Conservation (phyloP, 2,113 vertebrate genomes). For the Solenodon paradoxus region DNA sequence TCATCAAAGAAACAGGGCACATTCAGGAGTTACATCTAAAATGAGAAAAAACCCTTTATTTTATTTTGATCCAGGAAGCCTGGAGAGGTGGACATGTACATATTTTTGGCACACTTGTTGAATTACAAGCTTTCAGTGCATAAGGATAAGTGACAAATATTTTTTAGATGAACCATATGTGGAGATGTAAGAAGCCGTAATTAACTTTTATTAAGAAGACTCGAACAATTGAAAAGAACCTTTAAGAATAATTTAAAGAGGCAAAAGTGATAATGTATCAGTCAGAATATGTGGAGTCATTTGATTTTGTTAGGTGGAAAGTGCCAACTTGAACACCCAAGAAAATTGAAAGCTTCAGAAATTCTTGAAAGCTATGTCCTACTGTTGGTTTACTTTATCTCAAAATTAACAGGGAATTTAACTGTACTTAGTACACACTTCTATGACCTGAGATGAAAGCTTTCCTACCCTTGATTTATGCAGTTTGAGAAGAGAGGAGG, state of each 20-base stretch:
- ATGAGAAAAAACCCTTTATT: neutral
- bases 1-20: neutral
- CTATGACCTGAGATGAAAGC: neutral
- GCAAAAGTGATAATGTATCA: neutral
- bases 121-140: constrained; percentile 20
- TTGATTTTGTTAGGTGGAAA: too few species aligned
- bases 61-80: constrained; percentile 30
- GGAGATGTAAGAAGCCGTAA: neutral
- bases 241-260: constrained; percentile 28
- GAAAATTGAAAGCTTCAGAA: neutral
- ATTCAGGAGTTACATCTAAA: constrained; percentile 15
- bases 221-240: neutral
- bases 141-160: neutral
- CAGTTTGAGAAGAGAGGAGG: neutral
- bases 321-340: constrained; percentile 22
- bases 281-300: neutral
- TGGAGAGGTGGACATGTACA: neutral
- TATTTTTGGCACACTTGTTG: constrained; percentile 38
- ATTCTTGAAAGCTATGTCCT: neutral
- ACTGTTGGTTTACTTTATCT: neutral
- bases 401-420: neutral
- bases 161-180: neutral
- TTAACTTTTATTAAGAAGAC: constrained; percentile 30
- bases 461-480: neutral
- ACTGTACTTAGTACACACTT: neutral